A percentile compares a stretch with the other conserved stretches of the same genome.
phyloP scores from a whole-genome alignment of 2,888 invertebrate species.

The Acheta domesticus region DNA sequence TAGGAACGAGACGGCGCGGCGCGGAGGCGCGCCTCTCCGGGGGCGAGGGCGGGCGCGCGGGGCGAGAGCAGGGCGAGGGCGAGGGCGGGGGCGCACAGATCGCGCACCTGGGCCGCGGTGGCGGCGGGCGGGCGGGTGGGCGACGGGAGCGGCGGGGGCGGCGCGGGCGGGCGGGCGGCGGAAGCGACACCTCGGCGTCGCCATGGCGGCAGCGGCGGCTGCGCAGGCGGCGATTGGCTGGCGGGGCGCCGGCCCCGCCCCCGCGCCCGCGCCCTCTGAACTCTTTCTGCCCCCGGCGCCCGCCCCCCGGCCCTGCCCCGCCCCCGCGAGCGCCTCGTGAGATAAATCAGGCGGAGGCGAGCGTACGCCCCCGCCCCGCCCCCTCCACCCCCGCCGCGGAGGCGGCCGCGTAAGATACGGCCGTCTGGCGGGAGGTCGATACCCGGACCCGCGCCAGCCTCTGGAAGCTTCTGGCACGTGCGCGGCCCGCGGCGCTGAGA shows the following conservation, averaged over 20 bases:
- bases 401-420: not conserved
- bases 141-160: not conserved
- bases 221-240: not conserved
- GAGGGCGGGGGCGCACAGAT: not conserved
- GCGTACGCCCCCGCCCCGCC: too few species aligned
- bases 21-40: not conserved
- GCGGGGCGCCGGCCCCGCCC: not conserved
- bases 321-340: too few species aligned
- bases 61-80: conserved; percentile 3
- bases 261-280: conserved; percentile 18
- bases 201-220: not conserved
- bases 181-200: not conserved
- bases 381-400: not conserved
- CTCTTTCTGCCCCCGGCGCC: not conserved
- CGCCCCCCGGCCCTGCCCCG: not conserved
- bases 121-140: not conserved
- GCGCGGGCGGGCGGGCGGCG: not conserved
- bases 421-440: not conserved
- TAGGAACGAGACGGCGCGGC: not conserved
- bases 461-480: not conserved
- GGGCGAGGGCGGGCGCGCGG: not conserved
- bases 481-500: not conserved
- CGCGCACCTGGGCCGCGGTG: not conserved
- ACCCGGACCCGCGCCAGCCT: not conserved
- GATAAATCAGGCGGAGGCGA: too few species aligned